Conservation (phyloP, 1,140 invertebrate genomes). For the Ctenoplectra terminalis region DNA sequence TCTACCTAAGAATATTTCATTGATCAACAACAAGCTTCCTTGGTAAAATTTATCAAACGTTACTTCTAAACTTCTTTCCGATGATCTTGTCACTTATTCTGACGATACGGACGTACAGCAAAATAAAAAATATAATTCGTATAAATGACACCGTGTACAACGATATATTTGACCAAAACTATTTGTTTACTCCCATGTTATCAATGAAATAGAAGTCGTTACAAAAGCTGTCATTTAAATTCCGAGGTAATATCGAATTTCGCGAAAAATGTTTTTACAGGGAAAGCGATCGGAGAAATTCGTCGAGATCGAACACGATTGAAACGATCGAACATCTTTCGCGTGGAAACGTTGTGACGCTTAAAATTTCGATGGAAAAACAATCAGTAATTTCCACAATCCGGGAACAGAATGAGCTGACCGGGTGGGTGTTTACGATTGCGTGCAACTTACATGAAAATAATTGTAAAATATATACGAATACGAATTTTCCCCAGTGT, state of each 20-base stretch:
- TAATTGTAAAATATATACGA: slow-evolving; percentile 81
- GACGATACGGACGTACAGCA: background rate
- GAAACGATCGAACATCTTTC: background rate
- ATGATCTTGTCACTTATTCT: background rate
- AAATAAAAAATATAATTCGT: background rate
- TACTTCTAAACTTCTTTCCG: background rate
- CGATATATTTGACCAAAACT: background rate
- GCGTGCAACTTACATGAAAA: slow-evolving; percentile 80
- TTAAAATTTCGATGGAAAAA: background rate
- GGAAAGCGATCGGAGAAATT: background rate
- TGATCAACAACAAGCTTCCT: background rate
- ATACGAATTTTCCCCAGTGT: slow-evolving; percentile 78
- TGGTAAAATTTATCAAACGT: background rate
- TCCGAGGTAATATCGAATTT: background rate
- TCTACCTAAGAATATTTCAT: background rate
- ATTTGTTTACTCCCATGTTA: background rate
- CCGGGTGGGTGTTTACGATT: slow-evolving; percentile 45
- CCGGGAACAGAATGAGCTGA: slow-evolving; percentile 40
- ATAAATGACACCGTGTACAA: background rate
- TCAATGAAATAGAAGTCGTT: background rate
- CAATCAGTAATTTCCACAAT: slow-evolving; percentile 2
- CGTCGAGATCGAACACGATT: background rate
- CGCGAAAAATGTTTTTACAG: background rate
- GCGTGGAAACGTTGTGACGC: background rate
- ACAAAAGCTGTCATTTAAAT: slow-evolving; percentile 14